Conservation (phyloP, 2,888 invertebrate genomes). For the Drosophila lutescens region DNA sequence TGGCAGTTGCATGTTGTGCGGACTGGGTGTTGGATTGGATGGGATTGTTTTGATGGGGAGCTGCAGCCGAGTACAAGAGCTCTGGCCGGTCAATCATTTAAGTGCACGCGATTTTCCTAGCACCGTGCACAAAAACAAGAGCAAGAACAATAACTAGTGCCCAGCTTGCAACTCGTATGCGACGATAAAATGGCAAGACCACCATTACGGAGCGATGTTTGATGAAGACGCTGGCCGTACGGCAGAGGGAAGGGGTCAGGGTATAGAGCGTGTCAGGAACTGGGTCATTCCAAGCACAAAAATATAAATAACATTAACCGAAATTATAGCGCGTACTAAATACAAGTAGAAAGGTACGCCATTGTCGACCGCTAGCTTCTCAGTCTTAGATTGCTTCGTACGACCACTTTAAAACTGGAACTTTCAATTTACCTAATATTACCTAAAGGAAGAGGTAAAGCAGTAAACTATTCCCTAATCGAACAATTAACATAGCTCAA, state of each 20-base stretch:
- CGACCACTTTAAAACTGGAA: not conserved
- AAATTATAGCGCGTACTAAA: constrained; percentile 73
- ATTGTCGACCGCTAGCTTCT: not conserved
- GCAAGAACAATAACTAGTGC: constrained; percentile 48
- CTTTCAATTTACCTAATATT: not conserved
- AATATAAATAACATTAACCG: constrained; percentile 80
- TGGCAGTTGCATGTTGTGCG: constrained; percentile 37
- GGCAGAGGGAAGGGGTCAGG: constrained; percentile 11
- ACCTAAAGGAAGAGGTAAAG: not conserved
- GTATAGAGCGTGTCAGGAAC: constrained; percentile 64
- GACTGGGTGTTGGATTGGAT: constrained; percentile 25
- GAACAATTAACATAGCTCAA: too few species aligned
- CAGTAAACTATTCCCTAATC: too few species aligned
- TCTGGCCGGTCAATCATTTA: constrained; percentile 74
- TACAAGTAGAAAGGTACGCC: constrained; percentile 18
- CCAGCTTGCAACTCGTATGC: constrained; percentile 52
- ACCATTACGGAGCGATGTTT: constrained; percentile 25
- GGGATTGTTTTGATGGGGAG: constrained; percentile 9
- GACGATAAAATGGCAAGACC: constrained; percentile 53
- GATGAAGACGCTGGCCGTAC: constrained; percentile 49
- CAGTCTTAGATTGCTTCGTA: not conserved
- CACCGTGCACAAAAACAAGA: constrained; percentile 35
- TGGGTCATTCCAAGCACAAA: constrained; percentile 71
- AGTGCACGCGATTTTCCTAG: constrained; percentile 74
- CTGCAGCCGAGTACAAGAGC: constrained; percentile 54